Evolutionary conservation across 2,797 vertebrate genomes (phyloP).

Genomic region (Centroberyx gerrardi): DNA sequence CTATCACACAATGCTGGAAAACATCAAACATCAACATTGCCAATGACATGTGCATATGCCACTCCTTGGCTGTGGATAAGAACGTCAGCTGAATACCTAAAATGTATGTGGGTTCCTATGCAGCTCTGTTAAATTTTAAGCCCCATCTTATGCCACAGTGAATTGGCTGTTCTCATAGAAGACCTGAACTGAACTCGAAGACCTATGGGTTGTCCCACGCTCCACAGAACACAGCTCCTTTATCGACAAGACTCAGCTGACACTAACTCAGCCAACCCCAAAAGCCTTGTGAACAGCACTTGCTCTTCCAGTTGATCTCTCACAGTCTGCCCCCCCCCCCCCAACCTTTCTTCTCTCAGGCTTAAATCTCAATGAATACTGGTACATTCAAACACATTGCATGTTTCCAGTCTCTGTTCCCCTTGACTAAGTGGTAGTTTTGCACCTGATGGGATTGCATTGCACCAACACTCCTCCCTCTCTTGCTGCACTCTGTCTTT

Average conservation of each 20-base stretch:
- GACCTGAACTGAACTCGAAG: slow-evolving; percentile 10
- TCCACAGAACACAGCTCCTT: slow-evolving; percentile 42
- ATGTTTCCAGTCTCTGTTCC: slow-evolving; percentile 1
- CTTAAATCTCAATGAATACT: not conserved
- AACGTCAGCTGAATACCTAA: not conserved
- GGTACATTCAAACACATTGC: slow-evolving; percentile 15
- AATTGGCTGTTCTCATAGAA: not conserved
- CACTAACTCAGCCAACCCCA: not conserved
- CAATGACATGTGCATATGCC: not conserved
- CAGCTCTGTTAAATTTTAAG: not conserved
- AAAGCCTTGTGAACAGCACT: slow-evolving; percentile 44
- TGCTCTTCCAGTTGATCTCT: not conserved
- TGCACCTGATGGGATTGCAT: not conserved
- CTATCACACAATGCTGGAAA: too few relatives aligned
- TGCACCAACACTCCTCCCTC: not conserved
- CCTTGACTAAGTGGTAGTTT: slow-evolving; percentile 6
- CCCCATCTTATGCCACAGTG: not conserved
- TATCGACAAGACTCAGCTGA: slow-evolving; percentile 50
- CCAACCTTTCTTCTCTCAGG: not conserved
- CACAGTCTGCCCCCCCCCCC: not conserved
- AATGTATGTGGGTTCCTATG: not conserved
- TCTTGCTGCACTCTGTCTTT: not conserved
- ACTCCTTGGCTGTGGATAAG: not conserved
- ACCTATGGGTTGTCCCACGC: slow-evolving; percentile 2
- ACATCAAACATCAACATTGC: not conserved